Evolutionary conservation across 1,140 invertebrate genomes (phyloP).

Genomic region (Physella acuta): DNA sequence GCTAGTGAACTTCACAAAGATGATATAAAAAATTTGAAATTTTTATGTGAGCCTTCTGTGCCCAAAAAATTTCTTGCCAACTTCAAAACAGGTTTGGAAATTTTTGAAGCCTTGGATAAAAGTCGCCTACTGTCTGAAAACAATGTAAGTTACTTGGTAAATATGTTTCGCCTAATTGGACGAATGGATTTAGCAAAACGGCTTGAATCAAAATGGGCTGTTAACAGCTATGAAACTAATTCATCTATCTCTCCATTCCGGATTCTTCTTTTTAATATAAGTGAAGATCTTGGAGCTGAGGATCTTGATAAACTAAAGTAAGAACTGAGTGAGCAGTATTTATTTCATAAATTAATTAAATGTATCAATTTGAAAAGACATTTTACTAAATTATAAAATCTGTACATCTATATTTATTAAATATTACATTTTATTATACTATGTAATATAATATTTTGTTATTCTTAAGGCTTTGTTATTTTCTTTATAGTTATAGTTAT

Average conservation of each 20-base stretch:
- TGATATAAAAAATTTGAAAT: constrained; percentile 9
- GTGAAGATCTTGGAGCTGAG: neutral
- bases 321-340: no score
- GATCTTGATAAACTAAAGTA: neutral
- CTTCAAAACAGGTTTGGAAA: neutral
- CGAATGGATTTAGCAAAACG: constrained; percentile 10
- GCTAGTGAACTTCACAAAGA: constrained; percentile 13
- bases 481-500: neutral
- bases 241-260: no score
- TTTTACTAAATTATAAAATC: no score
- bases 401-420: no score
- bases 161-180: constrained; percentile 8
- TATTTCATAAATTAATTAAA: no score
- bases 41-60: constrained; percentile 1
- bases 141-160: neutral
- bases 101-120: constrained; percentile 13
- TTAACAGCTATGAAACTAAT: no score
- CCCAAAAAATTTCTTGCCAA: neutral
- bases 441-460: neutral
- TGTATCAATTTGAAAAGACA: no score
- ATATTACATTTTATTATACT: no score
- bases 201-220: no score
- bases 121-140: neutral
- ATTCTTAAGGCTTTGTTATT: neutral
- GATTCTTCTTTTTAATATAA: constrained; percentile 6